Evolutionary conservation across 2,797 vertebrate species (phyloP), one percentile per base, ranked within the genome.

Genomic region (Alcedo quadribrachys): DNA sequence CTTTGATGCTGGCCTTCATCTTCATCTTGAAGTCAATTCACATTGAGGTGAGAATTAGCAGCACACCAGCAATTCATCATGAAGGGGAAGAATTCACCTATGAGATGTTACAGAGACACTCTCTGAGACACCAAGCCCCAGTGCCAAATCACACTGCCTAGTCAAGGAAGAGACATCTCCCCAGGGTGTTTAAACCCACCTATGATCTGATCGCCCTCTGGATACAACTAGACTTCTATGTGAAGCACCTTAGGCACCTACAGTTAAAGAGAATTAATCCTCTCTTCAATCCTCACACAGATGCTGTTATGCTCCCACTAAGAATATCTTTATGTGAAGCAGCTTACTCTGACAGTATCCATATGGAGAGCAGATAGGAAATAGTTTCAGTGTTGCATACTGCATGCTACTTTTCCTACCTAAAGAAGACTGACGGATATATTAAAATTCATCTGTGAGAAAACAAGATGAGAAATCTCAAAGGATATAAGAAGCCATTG

Each of bases 361-460:
- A 95, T 95, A 95, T 89, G 92, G 92, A 94, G 89, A 90, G 79
- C 6, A 8, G 81, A 84, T 92, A 95, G 87, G 93, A 94, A 94
- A 92, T 62, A 82, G 54, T 91, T 94, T 84, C 83, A 94, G 66
- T 67, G 48, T 81, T 85, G 74, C 87, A 87, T 83, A 75, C 89
- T 93, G 69, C 81, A 73, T 80, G 89, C 89, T 93, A 81, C 79
- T 92, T 95, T 95, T 92, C 87, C 91, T 93, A 87, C 81, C 91
- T 94, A 75, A 95, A 93, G 91, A 85, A 42, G 76, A 87, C 69
- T 91, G 88, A 75, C 3, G 2, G 62, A 87, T 92, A 55, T 90
- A 93, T 94, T 95, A 92, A 93, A 95, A 95, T 92, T 90, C 76
- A 76, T 87, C 79, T 90, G 69, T 93, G 86, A 85, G 76, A 95